phyloP scores from a whole-genome alignment of 2,113 vertebrate species.

The Myotis brandtii region DNA sequence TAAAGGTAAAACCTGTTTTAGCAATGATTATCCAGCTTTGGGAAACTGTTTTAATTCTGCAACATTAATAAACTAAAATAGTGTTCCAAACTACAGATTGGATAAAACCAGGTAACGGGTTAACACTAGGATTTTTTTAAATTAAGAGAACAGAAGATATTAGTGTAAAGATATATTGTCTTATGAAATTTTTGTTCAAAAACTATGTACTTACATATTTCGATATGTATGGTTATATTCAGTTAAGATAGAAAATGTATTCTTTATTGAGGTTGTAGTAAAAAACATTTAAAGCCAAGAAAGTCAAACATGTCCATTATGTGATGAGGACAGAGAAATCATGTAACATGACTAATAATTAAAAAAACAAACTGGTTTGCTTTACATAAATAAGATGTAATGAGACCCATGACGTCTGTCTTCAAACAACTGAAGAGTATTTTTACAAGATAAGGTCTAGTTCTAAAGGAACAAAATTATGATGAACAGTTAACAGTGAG shows the following conservation, averaged over 20 bases:
- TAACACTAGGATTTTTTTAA: not conserved
- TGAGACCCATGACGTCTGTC: not conserved
- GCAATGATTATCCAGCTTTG: not conserved
- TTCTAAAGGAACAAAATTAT: conserved; percentile 11
- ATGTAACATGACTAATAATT: not conserved
- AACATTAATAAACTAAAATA: not conserved
- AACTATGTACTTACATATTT: not conserved
- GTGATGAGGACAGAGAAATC: not conserved
- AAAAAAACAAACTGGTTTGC: conserved; percentile 25
- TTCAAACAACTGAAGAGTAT: not conserved
- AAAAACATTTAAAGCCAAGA: conserved; percentile 44
- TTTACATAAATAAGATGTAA: conserved; percentile 3
- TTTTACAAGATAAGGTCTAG: not conserved
- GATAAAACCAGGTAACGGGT: not conserved
- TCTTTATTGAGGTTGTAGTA: not conserved
- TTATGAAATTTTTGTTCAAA: conserved; percentile 19
- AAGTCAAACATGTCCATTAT: not conserved
- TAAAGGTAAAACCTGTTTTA: conserved; percentile 30
- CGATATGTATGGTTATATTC: not conserved
- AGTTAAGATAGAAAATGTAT: not conserved
- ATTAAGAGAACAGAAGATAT: conserved; percentile 1
- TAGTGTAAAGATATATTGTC: not conserved
- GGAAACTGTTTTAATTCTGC: not conserved
- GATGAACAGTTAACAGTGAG: not conserved
- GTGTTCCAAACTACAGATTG: conserved; percentile 33